Base-by-base conservation (phyloP, 2,888 invertebrate genomes). In the Andricus curvator region DNA sequence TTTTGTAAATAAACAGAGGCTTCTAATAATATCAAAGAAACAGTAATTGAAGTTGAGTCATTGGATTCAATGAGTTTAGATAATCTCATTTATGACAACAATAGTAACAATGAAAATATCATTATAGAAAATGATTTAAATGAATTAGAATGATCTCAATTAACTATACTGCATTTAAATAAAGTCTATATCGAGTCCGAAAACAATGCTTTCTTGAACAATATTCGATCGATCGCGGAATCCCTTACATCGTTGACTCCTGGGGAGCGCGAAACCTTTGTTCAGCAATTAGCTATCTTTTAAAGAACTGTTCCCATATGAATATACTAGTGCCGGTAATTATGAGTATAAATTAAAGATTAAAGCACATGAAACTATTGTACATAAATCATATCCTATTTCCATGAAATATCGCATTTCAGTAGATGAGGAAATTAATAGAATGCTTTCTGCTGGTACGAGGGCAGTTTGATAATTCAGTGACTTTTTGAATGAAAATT, bases 281-380 rank as follows among this genome's bases (percentile, higher is more conserved):
- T 15, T 17, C 13, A 76, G 20, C 6, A 65, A 20, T 8, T 74
- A 37, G 17, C 29, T 11, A 2, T 3, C 11, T 9, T 79, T 65
- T 25, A 29, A 48, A 76, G 25, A 67, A 56, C n/a, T 79, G 2
- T 76, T 76, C 44, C 37, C 79, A 17, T 17, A 22, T n/a, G 76
- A 79, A 76, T 51, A n/a, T 6, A 86, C 83, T 2, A 66, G 82
- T 29, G 86, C 86, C 3, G 67, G 74, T 4, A 44, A 9, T 48
- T 41, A 13, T 78, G 81, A 87, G 11, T 89, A 90, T 80, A 86
- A 88, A 1, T 82, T 90, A 0, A 88, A 88, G 8, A 83, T 88
- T 74, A 85, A 85, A 11, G 77, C 82, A 20, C 65, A 88, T 29
- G 74, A 83, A 15, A 85, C 81, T 4, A 84, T 88, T n/a, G 29